Evolutionary conservation across 2,888 invertebrate species (phyloP), one percentile per base, ranked within the genome.

Genomic region (Oconnorella tubifera): DNA sequence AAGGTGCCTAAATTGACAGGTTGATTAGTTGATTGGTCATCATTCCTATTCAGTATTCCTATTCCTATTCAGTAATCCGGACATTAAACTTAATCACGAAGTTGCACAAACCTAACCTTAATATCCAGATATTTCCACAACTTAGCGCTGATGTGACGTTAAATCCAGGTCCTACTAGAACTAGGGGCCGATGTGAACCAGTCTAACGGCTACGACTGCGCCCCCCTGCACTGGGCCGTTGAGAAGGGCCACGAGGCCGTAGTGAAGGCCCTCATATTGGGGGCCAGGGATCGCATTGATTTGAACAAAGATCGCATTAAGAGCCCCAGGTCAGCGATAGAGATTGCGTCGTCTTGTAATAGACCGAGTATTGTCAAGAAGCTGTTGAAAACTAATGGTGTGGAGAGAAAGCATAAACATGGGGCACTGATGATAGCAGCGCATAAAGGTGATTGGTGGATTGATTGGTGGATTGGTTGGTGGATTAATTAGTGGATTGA

Each of bases 221-320:
- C 60, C 14, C 29, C 60, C 10, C 48, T 60, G 23, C 60, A 60
- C n/a, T 29, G 27, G 29, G 60, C 60, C n/a, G 32, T 50, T n/a
- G 50, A 6, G 3, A 6, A 14, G 27, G 60, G 50, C 4, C 3
- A n/a, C 10, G 28, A 50, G 28, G 60, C 48, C 6, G 50, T 60
- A 28, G 60, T 60, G 14, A 33, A 48, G 29, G 49, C 33, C 1
- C 60, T 60, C 49, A 27, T 48, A 1, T 29, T 50, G 31, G 50
- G 28, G 1, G 50, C 25, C 25, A 28, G 19, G 2, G 66, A 57
- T n/a, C 59, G 51, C 14, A 63, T 56, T 4, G 66, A 66, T 31
- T 29, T 66, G 3, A 66, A 66, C 40, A 23, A 56, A 6, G 66
- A 66, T 29, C 58, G 66, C n/a, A 63, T 66, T 33, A 62, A 63